A percentile compares a stretch with the other conserved stretches of the same genome.
phyloP scores from a whole-genome alignment of 2,797 vertebrate species.

The Aphelocoma californica region DNA sequence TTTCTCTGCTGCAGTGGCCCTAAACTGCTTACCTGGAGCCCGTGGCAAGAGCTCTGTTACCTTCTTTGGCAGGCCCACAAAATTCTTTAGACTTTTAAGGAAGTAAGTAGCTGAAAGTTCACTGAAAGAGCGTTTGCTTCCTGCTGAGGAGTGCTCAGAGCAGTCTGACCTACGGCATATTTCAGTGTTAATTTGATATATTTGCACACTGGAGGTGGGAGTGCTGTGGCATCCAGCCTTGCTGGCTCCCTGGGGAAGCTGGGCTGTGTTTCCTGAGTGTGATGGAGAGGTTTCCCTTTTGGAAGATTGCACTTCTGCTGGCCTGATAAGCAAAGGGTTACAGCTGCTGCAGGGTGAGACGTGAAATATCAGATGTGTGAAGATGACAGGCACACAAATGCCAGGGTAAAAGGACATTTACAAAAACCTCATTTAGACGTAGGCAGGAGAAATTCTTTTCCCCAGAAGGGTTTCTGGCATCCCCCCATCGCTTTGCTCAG shows the following conservation, averaged over 20 bases:
- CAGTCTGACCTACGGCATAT: accelerated
- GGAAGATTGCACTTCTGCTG: not conserved
- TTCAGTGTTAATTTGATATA: accelerated
- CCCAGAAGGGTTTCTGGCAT: not conserved
- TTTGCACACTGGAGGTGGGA: not conserved
- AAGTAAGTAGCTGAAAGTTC: not conserved
- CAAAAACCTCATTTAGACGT: accelerated
- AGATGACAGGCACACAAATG: not conserved
- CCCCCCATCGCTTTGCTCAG: not conserved
- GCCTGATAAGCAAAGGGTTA: not conserved
- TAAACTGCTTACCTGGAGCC: not conserved
- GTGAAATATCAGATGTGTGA: not conserved
- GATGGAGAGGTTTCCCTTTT: not conserved
- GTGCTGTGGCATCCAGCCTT: not conserved
- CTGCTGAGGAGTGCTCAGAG: not conserved
- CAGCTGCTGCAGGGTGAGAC: not conserved
- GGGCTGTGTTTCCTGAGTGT: not conserved
- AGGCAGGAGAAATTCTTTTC: not conserved
- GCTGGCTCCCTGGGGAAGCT: not conserved
- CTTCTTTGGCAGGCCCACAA: not conserved
- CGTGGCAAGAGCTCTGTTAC: not conserved
- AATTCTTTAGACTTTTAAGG: not conserved
- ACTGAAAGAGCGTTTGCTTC: not conserved
- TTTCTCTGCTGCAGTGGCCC: not conserved
- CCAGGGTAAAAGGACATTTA: not conserved